Evolutionary conservation across 2,888 invertebrate species (phyloP).

Genomic region (Melanotus villosus): DNA sequence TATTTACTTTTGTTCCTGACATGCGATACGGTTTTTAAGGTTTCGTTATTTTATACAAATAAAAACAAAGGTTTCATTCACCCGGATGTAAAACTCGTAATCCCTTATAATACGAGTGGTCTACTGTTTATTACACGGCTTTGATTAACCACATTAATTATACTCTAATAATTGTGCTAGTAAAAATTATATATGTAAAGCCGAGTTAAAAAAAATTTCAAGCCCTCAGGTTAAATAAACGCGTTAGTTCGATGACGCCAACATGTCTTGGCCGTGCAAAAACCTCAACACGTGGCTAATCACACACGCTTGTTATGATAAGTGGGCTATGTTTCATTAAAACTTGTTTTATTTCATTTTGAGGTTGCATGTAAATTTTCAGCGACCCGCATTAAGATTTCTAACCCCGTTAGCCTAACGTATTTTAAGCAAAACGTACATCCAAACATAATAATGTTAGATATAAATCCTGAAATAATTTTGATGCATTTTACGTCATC

Average conservation of each 20-base stretch:
- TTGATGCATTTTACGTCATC: slow-evolving; percentile 1
- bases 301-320: slow-evolving; percentile 14
- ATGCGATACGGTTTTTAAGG: too few relatives aligned
- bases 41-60: too few relatives aligned
- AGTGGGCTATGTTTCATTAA: slow-evolving; percentile 39
- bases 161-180: slow-evolving; percentile 3
- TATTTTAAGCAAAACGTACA: slow-evolving; percentile 3
- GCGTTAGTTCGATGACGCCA: slow-evolving; percentile 24
- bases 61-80: too few relatives aligned
- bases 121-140: not conserved
- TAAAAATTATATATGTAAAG: not conserved
- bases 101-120: too few relatives aligned
- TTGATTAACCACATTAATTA: slow-evolving; percentile 12
- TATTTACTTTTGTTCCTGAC: too few relatives aligned
- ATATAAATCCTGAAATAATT: not conserved
- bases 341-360: slow-evolving; percentile 37
- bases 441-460: not conserved
- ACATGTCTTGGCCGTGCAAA: slow-evolving; percentile 30
- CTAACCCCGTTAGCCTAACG: slow-evolving; percentile 10
- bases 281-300: slow-evolving; percentile 22
- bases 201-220: slow-evolving; percentile 28
- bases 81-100: too few relatives aligned
- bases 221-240: slow-evolving; percentile 7
- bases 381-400: slow-evolving; percentile 17
- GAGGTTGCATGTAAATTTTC: slow-evolving; percentile 35